phyloP scores from a whole-genome alignment of 2,113 vertebrate genomes.

The Protomyctophum bolini region DNA sequence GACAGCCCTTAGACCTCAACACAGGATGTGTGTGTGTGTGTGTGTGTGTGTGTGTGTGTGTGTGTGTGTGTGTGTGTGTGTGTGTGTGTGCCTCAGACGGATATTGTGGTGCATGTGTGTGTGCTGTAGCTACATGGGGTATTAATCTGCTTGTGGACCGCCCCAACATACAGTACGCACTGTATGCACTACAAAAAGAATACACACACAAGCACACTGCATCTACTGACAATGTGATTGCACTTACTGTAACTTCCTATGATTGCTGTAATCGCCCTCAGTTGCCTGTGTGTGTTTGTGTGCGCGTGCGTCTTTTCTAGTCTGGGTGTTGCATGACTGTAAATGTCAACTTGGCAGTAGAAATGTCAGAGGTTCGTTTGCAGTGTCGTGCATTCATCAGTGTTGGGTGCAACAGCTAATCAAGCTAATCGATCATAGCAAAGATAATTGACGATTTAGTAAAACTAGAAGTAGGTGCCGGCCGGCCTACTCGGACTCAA shows the following conservation, averaged over 20 bases:
- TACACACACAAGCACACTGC: slow-evolving; percentile 2
- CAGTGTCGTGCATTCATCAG: no score
- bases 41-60: slow-evolving; percentile 17
- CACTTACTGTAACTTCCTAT: slow-evolving; percentile 35
- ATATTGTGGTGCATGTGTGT: slow-evolving; percentile 24
- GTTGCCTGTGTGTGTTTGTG: slow-evolving; percentile 26
- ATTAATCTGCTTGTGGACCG: slow-evolving; percentile 47
- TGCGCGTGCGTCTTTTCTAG: background rate
- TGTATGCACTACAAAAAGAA: slow-evolving; percentile 6
- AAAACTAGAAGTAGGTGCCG: no score
- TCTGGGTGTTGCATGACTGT: slow-evolving; percentile 7
- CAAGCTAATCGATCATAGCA: no score
- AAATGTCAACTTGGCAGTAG: no score
- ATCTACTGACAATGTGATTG: slow-evolving; percentile 19
- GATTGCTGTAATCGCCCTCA: slow-evolving; percentile 41
- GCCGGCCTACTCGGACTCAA: no score
- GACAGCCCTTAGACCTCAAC: slow-evolving; percentile 33
- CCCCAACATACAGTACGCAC: slow-evolving; percentile 42
- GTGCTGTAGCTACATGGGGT: slow-evolving; percentile 38
- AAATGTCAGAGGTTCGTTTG: no score
- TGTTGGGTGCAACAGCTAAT: no score
- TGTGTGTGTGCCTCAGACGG: slow-evolving; percentile 1
- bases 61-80: slow-evolving; percentile 13
- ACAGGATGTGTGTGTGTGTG: slow-evolving; percentile 42
- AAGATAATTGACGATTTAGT: no score